Conservation (phyloP, 2,797 vertebrate genomes). For the Acanthornis magna region DNA sequence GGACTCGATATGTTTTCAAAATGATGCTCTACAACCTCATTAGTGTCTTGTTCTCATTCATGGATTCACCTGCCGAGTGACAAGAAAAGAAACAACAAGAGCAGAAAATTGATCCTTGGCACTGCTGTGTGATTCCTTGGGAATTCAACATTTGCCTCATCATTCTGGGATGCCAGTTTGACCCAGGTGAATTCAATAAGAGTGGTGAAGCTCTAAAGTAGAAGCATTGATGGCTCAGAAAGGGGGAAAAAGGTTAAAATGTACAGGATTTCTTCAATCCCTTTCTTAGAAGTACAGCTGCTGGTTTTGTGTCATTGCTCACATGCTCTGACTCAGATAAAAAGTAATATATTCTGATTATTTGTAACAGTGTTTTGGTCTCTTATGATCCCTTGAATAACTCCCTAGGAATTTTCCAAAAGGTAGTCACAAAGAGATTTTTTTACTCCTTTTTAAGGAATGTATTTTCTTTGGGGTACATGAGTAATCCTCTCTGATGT, state of each 20-base stretch:
- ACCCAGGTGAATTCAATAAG: not conserved
- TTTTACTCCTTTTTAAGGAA: constrained; percentile 11
- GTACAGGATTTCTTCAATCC: not conserved
- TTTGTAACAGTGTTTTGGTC: not conserved
- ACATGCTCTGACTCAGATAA: not conserved
- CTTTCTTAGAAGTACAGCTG: not conserved
- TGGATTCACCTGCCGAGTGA: not conserved
- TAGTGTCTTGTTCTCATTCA: constrained; percentile 11
- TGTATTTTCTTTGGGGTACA: not conserved
- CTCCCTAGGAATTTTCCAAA: constrained; percentile 2
- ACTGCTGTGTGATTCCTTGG: not conserved
- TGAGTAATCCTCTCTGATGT: constrained; percentile 36
- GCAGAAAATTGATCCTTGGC: not conserved
- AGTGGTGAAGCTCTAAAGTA: not conserved
- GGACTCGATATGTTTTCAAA: constrained; percentile 10
- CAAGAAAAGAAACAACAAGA: not conserved
- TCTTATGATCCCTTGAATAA: not conserved
- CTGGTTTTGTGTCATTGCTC: not conserved
- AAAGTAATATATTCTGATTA: not conserved
- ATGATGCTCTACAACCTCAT: not conserved
- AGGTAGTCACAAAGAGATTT: not conserved
- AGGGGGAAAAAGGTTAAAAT: not conserved
- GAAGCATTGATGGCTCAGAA: not conserved
- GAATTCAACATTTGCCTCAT: not conserved
- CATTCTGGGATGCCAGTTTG: not conserved